phyloP scores from a whole-genome alignment of 2,888 invertebrate genomes.

The Cephus runcator region DNA sequence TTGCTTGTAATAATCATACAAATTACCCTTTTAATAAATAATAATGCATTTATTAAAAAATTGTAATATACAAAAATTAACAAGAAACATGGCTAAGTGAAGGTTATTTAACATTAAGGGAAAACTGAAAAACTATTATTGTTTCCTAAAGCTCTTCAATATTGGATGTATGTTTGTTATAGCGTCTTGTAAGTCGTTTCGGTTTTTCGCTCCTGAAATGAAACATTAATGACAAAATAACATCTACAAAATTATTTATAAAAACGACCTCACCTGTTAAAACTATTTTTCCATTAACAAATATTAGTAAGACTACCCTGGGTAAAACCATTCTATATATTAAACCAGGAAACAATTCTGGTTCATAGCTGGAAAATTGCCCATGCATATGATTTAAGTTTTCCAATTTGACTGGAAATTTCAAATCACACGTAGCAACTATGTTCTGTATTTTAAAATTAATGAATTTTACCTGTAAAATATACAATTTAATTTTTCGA shows the following conservation, averaged over 20 bases:
- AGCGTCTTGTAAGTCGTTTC: slow-evolving; percentile 92
- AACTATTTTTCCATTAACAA: slow-evolving; percentile 99
- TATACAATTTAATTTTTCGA: background rate
- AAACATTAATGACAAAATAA: background rate
- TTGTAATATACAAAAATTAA: slow-evolving; percentile 15
- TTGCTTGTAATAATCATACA: background rate
- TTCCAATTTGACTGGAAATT: slow-evolving; percentile 79
- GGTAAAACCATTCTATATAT: slow-evolving; percentile 98
- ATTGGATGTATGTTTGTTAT: slow-evolving; percentile 96
- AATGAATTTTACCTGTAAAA: slow-evolving; percentile 77
- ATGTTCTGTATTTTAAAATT: slow-evolving; percentile 80
- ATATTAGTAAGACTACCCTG: slow-evolving; percentile 93
- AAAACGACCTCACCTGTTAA: slow-evolving; percentile 74
- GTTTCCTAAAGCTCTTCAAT: slow-evolving; percentile 92
- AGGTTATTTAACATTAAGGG: slow-evolving; percentile 10
- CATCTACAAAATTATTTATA: slow-evolving; percentile 1
- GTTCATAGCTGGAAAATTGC: slow-evolving; percentile 93
- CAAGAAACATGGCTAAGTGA: background rate
- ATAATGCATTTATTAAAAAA: slow-evolving; percentile 14
- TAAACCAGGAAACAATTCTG: slow-evolving; percentile 98
- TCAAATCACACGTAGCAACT: slow-evolving; percentile 80
- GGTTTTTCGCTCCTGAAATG: slow-evolving; percentile 85
- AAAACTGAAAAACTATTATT: slow-evolving; percentile 57
- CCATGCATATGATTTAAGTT: slow-evolving; percentile 79
- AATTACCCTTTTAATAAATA: background rate